These are phyloP conservation scores for Lepidocolaptes lacrymiger DNA, from an alignment of 2,797 vertebrate species.

Conservation along the genomic window DNA sequence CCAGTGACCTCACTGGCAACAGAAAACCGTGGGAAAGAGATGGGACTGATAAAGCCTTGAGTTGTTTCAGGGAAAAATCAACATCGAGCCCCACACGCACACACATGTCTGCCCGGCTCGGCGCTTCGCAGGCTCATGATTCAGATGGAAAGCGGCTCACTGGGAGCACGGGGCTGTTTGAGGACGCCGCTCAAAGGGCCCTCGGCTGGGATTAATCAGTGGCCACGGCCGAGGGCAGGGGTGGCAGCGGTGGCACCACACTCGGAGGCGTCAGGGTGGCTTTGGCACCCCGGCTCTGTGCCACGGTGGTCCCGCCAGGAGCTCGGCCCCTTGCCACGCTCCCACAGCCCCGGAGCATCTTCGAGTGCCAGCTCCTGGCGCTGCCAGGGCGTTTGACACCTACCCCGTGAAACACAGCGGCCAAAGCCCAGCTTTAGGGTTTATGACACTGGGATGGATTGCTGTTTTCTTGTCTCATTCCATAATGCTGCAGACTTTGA, in stretches of 20 bases:
- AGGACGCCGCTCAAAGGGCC: neutral
- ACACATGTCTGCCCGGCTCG: conserved; percentile 49
- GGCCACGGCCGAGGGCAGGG: neutral
- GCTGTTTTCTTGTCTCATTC: neutral
- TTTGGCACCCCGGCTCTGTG: neutral
- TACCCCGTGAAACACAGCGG: neutral
- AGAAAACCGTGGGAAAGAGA: conserved; percentile 75
- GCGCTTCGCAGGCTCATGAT: neutral
- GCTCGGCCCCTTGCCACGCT: neutral
- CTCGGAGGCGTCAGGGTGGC: neutral
- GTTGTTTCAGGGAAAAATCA: conserved; percentile 72
- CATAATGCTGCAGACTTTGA: neutral
- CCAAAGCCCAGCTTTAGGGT: neutral
- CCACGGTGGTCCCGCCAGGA: neutral
- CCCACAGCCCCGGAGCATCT: neutral
- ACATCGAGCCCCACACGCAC: conserved; percentile 65
- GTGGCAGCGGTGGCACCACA: neutral
- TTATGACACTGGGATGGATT: neutral
- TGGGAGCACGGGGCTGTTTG: neutral
- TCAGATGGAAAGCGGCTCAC: neutral
- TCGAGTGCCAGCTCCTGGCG: neutral
- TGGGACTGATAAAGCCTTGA: conserved; percentile 71
- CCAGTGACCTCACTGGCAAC: conserved; percentile 75
- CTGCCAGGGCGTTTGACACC: neutral
- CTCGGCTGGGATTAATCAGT: neutral